These are phyloP conservation scores for Leucoraja erinaceus DNA, from an alignment of 2,113 vertebrate genomes.

Conservation along the genomic window DNA sequence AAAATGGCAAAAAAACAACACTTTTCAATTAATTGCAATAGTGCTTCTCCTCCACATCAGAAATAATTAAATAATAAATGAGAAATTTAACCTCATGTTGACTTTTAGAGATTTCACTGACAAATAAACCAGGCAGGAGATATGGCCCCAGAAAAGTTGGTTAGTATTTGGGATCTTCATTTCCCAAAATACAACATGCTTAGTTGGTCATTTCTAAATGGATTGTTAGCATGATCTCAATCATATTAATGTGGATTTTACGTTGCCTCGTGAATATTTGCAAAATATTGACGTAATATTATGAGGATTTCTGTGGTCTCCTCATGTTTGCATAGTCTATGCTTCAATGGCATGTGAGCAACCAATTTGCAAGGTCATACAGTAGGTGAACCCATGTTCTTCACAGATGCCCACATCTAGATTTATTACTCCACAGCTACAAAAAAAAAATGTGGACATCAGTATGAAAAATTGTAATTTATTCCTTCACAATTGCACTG, in stretches of 20 bases:
- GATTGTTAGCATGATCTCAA: neutral
- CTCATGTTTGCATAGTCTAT: neutral
- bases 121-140: too few species aligned
- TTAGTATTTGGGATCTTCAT: neutral
- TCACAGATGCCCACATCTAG: neutral
- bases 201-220: neutral
- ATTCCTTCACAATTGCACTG: too few species aligned
- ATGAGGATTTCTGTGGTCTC: neutral
- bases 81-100: neutral
- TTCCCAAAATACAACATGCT: neutral
- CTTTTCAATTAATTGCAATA: neutral
- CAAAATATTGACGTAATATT: neutral
- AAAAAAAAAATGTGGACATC: neutral
- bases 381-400: neutral
- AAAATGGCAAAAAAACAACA: neutral
- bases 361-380: neutral
- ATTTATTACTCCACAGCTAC: too few species aligned
- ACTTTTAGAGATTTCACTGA: neutral
- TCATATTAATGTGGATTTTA: neutral
- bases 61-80: neutral
- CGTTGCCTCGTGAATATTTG: neutral
- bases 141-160: too few species aligned
- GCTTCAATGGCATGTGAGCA: neutral
- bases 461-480: neutral
- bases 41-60: neutral